Evolutionary conservation across 1,140 invertebrate species (phyloP).

Genomic region (Drosophila obscura): DNA sequence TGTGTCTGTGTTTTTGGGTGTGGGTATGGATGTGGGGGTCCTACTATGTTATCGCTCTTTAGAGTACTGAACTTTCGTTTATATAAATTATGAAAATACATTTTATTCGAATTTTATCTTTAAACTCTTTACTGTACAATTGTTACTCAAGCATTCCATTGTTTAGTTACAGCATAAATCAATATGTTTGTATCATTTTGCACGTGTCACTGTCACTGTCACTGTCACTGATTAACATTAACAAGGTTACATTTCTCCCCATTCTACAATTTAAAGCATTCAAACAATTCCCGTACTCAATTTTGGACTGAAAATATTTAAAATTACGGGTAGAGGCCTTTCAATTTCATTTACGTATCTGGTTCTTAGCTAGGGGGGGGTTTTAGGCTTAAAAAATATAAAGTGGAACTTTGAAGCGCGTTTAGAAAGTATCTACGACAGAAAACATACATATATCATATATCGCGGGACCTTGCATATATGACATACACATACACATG

Average conservation of each 20-base stretch:
- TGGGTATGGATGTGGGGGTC: slow-evolving; percentile 18
- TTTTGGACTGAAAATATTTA: slow-evolving; percentile 50
- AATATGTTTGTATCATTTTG: slow-evolving; percentile 58
- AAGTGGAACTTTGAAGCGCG: slow-evolving; percentile 29
- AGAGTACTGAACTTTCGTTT: slow-evolving; percentile 57
- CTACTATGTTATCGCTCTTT: slow-evolving; percentile 31
- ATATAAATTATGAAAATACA: slow-evolving; percentile 80
- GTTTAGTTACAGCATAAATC: slow-evolving; percentile 54
- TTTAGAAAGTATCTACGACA: slow-evolving; percentile 30
- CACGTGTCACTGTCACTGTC: slow-evolving; percentile 33
- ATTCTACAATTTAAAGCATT: slow-evolving; percentile 60
- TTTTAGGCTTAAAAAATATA: slow-evolving; percentile 27
- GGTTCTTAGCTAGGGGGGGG: slow-evolving; percentile 57
- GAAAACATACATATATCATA: slow-evolving; percentile 25
- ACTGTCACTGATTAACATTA: slow-evolving; percentile 49
- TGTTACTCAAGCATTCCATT: slow-evolving; percentile 26
- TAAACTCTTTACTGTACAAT: slow-evolving; percentile 71
- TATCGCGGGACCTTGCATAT: neutral
- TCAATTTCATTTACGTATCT: slow-evolving; percentile 77
- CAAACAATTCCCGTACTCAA: slow-evolving; percentile 53
- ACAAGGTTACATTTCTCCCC: slow-evolving; percentile 52
- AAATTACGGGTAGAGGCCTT: slow-evolving; percentile 61
- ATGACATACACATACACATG: slow-evolving; percentile 32
- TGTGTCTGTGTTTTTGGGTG: slow-evolving; percentile 11
- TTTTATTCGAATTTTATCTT: slow-evolving; percentile 76